phyloP scores from a whole-genome alignment of 2,888 invertebrate genomes.

The Tromatobia lineatoria region DNA sequence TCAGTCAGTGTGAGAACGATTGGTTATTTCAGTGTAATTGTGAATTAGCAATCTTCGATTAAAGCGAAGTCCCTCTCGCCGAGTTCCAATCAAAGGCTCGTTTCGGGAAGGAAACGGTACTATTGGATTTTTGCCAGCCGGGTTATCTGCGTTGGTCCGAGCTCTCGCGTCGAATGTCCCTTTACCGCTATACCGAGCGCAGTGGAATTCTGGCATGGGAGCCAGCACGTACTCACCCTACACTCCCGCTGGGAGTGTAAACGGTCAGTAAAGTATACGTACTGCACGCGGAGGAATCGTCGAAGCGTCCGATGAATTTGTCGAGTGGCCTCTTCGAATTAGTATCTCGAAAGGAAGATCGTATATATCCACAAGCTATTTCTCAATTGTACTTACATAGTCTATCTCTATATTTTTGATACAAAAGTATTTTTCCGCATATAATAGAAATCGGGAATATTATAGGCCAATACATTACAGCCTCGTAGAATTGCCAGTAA shows the following conservation, averaged over 20 bases:
- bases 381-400: neutral
- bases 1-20: constrained; percentile 24
- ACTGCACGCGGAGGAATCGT: constrained; percentile 33
- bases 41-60: constrained; percentile 72
- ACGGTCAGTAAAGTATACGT: constrained; percentile 55
- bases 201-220: constrained; percentile 47
- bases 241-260: constrained; percentile 54
- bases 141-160: constrained; percentile 52
- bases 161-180: constrained; percentile 38
- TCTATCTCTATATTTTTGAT: neutral
- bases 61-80: constrained; percentile 62
- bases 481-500: neutral
- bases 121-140: constrained; percentile 73
- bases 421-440: neutral
- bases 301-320: constrained; percentile 57
- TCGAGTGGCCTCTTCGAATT: constrained; percentile 61
- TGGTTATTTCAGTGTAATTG: constrained; percentile 57
- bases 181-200: constrained; percentile 24
- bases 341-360: constrained; percentile 38
- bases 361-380: neutral
- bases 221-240: constrained; percentile 46
- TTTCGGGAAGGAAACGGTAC: constrained; percentile 73
- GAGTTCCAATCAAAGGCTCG: constrained; percentile 73
- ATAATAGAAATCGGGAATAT: neutral
- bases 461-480: neutral